phyloP scores from a whole-genome alignment of 2,888 invertebrate genomes.

The Caenorhabditis panamensis region DNA sequence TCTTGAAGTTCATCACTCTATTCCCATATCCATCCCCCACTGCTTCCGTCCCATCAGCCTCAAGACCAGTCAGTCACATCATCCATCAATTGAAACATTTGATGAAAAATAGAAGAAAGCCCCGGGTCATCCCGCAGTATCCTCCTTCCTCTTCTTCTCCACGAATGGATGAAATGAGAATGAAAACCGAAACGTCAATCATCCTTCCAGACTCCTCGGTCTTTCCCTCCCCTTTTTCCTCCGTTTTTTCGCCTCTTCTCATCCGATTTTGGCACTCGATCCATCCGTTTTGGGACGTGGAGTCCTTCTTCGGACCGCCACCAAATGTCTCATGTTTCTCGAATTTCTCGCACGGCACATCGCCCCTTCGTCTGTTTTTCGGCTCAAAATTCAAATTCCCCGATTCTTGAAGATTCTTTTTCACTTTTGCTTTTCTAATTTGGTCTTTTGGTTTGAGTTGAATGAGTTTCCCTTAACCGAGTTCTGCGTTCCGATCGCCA shows the following conservation, averaged over 20 bases:
- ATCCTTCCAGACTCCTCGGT: conserved; percentile 43
- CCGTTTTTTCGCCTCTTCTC: conserved; percentile 20
- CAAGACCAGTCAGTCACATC: conserved; percentile 44
- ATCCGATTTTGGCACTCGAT: conserved; percentile 60
- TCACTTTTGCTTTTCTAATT: no score
- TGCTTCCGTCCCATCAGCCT: conserved; percentile 7
- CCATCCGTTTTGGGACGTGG: conserved; percentile 55
- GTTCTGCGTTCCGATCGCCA: background rate
- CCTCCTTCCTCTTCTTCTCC: no score
- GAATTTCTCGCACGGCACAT: conserved; percentile 41
- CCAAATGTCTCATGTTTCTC: conserved; percentile 62
- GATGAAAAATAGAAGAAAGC: conserved; percentile 16
- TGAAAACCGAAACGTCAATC: conserved; percentile 54
- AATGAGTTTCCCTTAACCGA: no score
- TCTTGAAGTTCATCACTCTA: background rate
- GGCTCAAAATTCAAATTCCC: background rate
- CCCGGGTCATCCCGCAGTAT: no score
- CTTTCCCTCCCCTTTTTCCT: conserved; percentile 12
- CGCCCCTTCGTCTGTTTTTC: conserved; percentile 23
- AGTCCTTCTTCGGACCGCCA: no score
- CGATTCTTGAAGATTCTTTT: no score
- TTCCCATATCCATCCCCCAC: no score
- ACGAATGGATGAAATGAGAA: conserved; percentile 17
- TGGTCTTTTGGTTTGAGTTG: no score
- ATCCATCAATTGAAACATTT: conserved; percentile 53